Percentiles rank a stretch among this genome's conserved stretches.
phyloP scores from a whole-genome alignment of 2,113 vertebrate genomes.

The Eira barbara region DNA sequence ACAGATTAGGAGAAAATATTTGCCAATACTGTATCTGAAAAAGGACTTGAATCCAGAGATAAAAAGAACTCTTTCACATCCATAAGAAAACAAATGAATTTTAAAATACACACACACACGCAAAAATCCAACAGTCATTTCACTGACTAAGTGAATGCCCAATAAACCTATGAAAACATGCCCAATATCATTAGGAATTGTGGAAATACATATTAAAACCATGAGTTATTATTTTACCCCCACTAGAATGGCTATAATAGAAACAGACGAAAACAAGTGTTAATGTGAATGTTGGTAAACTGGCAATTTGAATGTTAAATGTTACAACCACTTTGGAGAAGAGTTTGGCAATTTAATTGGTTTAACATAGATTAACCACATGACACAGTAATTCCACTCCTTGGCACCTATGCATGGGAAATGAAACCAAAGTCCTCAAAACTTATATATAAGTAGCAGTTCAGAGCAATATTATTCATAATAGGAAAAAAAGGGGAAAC shows the following conservation, averaged over 20 bases:
- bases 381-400: not conserved
- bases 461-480: not conserved
- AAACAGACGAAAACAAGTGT: not conserved
- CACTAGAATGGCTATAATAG: not conserved
- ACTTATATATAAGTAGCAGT: not conserved
- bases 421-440: not conserved
- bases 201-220: not conserved
- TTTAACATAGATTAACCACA: not conserved
- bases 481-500: not conserved
- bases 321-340: not conserved
- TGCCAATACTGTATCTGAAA: not conserved
- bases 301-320: not conserved
- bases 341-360: not conserved
- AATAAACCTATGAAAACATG: not conserved
- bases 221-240: not conserved
- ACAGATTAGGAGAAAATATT: not conserved
- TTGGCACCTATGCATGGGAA: not conserved
- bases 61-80: not conserved
- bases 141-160: not conserved
- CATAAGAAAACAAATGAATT: not conserved
- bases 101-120: not conserved
- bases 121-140: not conserved
- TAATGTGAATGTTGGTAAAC: not conserved
- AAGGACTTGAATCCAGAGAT: not conserved
- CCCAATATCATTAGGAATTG: not conserved